Percentiles rank a stretch among this genome's conserved stretches.
These are phyloP conservation scores for Gymnosoma rotundatum DNA, from an alignment of 2,888 invertebrate species.

Conservation along the genomic window DNA sequence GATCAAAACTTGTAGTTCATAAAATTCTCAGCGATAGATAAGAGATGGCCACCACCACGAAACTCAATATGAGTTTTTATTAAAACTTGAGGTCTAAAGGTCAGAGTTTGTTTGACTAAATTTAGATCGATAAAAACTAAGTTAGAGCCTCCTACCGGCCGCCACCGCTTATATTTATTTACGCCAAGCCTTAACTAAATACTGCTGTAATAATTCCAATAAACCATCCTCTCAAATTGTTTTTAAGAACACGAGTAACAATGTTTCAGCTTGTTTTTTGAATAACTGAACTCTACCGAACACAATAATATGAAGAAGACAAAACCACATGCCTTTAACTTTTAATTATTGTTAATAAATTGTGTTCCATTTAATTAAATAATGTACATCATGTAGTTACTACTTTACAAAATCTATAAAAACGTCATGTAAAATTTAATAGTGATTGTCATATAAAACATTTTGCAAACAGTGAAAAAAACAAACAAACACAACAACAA, in stretches of 20 bases:
- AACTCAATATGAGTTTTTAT: no score
- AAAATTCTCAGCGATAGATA: no score
- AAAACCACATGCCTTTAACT: slow-evolving; percentile 23
- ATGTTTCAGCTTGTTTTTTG: neutral
- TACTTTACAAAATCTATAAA: slow-evolving; percentile 43
- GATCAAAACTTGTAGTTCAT: no score
- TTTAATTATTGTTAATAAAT: slow-evolving; percentile 60
- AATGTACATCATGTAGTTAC: slow-evolving; percentile 17
- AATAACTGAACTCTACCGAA: slow-evolving; percentile 8
- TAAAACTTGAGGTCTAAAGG: no score
- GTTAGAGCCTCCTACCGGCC: no score
- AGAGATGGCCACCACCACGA: no score
- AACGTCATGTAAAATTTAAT: slow-evolving; percentile 64
- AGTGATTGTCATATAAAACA: slow-evolving; percentile 69
- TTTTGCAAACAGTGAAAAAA: slow-evolving; percentile 39
- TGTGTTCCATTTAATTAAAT: slow-evolving; percentile 55
- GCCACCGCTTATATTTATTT: no score
- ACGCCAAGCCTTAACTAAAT: no score
- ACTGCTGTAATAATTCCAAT: neutral
- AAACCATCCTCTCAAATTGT: neutral
- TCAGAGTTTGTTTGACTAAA: no score
- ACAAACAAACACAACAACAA: neutral
- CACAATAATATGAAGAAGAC: neutral
- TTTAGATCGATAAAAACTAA: no score
- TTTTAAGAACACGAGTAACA: neutral